These are phyloP conservation scores for Galerucella pusilla DNA, from an alignment of 2,888 invertebrate species.

Conservation along the genomic window DNA sequence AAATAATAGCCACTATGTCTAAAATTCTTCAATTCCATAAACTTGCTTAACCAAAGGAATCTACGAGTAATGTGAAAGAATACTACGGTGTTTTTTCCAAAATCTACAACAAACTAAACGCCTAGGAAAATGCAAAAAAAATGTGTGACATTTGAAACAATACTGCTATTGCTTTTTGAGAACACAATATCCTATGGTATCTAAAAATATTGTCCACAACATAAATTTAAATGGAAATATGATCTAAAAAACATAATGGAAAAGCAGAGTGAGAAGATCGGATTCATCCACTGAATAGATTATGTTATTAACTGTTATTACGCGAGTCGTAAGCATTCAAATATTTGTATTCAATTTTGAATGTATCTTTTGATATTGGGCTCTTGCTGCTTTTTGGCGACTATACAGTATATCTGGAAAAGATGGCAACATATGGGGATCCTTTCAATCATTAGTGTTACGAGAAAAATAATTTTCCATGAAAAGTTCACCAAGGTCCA, in stretches of 20 bases:
- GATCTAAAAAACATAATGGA: neutral
- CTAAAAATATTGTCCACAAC: slow-evolving; percentile 24
- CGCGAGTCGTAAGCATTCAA: too few relatives aligned
- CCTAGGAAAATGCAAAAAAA: slow-evolving; percentile 42
- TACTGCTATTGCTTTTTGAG: slow-evolving; percentile 49
- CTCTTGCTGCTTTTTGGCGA: too few relatives aligned
- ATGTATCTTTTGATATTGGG: too few relatives aligned
- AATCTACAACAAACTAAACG: slow-evolving; percentile 52
- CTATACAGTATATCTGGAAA: too few relatives aligned
- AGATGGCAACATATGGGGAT: too few relatives aligned
- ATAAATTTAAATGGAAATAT: neutral
- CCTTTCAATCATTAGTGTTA: too few relatives aligned
- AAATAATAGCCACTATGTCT: neutral
- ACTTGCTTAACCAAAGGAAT: slow-evolving; percentile 31
- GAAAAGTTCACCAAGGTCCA: too few relatives aligned
- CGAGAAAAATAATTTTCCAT: too few relatives aligned
- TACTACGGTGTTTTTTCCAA: slow-evolving; percentile 55
- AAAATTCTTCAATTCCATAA: slow-evolving; percentile 36
- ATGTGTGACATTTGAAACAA: slow-evolving; percentile 27
- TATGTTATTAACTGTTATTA: neutral
- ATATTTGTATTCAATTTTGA: too few relatives aligned
- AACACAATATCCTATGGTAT: slow-evolving; percentile 13
- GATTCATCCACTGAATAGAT: neutral
- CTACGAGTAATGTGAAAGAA: slow-evolving; percentile 50
- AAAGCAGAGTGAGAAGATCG: neutral